Base-by-base conservation (phyloP, 2,888 invertebrate genomes). In the Kryphioiulus occultus region DNA sequence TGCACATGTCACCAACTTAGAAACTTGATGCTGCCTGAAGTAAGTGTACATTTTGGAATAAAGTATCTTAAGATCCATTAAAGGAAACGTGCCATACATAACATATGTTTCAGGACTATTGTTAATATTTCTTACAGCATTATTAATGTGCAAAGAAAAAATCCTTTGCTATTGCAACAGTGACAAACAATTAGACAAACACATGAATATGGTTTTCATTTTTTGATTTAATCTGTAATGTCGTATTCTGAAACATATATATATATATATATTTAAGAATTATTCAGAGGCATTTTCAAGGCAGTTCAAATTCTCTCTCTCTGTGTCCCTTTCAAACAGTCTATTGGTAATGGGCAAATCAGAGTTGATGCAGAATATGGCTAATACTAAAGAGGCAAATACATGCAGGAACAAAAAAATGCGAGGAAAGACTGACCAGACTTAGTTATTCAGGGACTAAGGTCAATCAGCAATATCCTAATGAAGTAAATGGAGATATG, bases 251-350 rank as follows among this genome's bases (percentile, higher is more conserved):
- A 68, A 68, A 26, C 68, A 68, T 26, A 68, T 68, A 68, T 68
- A 68, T 68, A 68, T 68, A 68, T 68, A 68, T 68, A 68, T 68
- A 68, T 22, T 68, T 68, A 68, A 68, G 68, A 68, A 68, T 68
- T 68, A 68, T 68, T 68, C 68, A 26, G 68, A 68, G 68, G 68
- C 68, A 68, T 68, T 68, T 68, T 68, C 68, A 68, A 68, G 68
- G 68, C 68, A 26, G 26, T 68, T 68, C 68, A 68, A 68, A 68
- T 68, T 68, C 68, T 68, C 26, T 68, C 26, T 68, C 68, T n/a
- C n/a, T n/a, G n/a, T 26, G 9, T 68, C 10, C 12, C 68, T 26
- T 68, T 68, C 68, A 68, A 44, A 68, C 53, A 53, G 12, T 26
- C 59, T 59, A 7, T n/a, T 59, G n/a, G 59, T 59, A 59, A n/a